Conservation (phyloP, 2,113 vertebrate genomes). For the Eulemur rufifrons region DNA sequence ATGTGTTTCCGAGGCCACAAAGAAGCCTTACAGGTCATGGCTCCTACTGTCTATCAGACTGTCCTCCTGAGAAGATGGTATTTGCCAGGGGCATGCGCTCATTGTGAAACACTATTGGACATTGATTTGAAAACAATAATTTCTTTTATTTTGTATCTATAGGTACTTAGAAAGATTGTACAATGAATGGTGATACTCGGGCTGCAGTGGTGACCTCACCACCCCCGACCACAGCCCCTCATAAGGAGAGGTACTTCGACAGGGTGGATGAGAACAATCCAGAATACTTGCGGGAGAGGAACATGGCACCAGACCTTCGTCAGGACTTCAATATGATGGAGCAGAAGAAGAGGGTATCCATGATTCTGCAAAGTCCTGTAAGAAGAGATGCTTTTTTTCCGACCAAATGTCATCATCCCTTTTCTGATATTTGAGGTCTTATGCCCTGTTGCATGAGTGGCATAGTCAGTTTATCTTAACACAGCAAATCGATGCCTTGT, state of each 20-base stretch:
- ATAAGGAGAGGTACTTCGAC: constrained; percentile 99
- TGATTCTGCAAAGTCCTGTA: constrained; percentile 99
- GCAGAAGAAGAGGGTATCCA: constrained; percentile 98
- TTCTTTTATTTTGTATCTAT: constrained; percentile 48
- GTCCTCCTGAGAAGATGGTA: neutral
- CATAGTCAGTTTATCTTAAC: fast-evolving
- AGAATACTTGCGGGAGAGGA: constrained; percentile 96
- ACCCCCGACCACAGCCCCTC: constrained; percentile 94
- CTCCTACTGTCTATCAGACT: fast-evolving
- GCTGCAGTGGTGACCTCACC: constrained; percentile 97
- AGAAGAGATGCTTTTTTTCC: constrained; percentile 71
- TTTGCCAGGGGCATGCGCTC: neutral
- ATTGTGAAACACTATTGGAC: neutral
- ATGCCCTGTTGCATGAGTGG: neutral
- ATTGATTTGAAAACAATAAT: neutral
- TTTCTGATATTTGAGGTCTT: neutral
- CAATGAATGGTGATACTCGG: constrained; percentile 97
- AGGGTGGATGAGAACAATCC: constrained; percentile 97
- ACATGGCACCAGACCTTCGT: constrained; percentile 98
- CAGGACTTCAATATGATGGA: constrained; percentile 99
- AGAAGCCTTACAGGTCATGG: neutral
- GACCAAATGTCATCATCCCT: fast-evolving
- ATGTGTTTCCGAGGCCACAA: neutral
- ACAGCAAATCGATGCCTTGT: neutral
- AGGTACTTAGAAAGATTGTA: constrained; percentile 80